phyloP scores from a whole-genome alignment of 2,888 invertebrate genomes.

The Balanococcus diminutus region DNA sequence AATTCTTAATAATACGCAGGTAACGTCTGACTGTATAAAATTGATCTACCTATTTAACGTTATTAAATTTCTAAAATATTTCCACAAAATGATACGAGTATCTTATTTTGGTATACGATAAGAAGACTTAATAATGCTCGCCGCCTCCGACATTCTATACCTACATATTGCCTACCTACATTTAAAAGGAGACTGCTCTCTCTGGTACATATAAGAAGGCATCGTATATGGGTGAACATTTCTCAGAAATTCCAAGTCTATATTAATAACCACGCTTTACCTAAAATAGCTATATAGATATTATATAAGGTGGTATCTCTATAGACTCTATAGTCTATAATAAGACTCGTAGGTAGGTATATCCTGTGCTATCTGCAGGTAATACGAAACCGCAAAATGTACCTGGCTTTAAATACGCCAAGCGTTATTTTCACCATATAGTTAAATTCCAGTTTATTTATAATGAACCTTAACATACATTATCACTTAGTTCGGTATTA shows the following conservation, averaged over 20 bases:
- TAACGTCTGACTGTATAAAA: neutral
- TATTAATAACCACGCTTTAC: constrained; percentile 15
- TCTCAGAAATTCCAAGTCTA: neutral
- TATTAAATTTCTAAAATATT: constrained; percentile 12
- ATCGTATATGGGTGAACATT: neutral
- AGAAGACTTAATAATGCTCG: constrained; percentile 1
- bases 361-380: neutral
- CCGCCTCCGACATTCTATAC: neutral
- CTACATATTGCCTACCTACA: neutral
- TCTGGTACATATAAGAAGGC: neutral
- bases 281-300: neutral
- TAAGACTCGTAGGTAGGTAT: no score
- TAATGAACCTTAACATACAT: constrained; percentile 17
- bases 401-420: constrained; percentile 1
- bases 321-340: neutral
- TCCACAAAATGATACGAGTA: neutral
- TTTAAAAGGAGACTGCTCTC: neutral
- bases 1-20: neutral
- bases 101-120: neutral
- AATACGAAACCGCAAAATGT: constrained; percentile 15
- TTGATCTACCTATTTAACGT: neutral
- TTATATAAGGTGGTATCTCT: constrained; percentile 9
- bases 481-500: constrained; percentile 22
- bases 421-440: neutral
- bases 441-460: constrained; percentile 11